Evolutionary conservation across 1,140 invertebrate genomes (phyloP), one percentile per base, ranked within the genome.

Genomic region (Pachyrhynchus sulphureomaculatus): DNA sequence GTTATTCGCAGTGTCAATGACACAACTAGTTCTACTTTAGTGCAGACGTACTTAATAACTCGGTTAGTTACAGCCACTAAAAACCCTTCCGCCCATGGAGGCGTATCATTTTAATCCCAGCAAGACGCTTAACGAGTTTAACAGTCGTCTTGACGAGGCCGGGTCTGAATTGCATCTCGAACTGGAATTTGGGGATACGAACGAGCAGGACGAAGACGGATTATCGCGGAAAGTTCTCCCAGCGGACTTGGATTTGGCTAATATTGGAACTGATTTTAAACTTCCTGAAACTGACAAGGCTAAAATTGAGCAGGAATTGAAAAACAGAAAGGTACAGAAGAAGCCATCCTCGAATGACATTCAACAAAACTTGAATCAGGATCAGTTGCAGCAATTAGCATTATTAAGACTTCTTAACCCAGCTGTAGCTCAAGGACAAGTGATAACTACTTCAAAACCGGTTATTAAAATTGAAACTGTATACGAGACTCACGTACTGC

Each of bases 1-100:
- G 85, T 94, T 0, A 79, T 93, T 9, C 82, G 82, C 42, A 84
- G 86, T 20, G 82, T 82, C 6, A 86, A 85, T 37, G 84, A 89
- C 64, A 89, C 89, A 0, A 85, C 83, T 10, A 86, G 82, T 44
- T 80, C 91, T 58, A 94, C 92, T 1, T 78, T 95, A 23, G 88
- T 92, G 1, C 92, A 95, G 78, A 93, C 92, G 0, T 95, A 93
- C 74, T 86, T 91, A 68, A 84, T 95, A 6, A 93, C 92, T 0
- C 81, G 90, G 66, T 75, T 93, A 36, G 90, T 95, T 0, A 92
- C 90, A 0, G 91, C 92, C 0, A 91, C 89, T 0, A 94, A n/a
- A 94, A 73, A 95, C 92, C 0, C 73, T 94, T 21, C 92, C 91
- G 9, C 91, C 92, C 0, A 86, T 90, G 81, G 90, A 93, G 70